These are phyloP conservation scores for Blastobasis adustella DNA, from an alignment of 2,888 invertebrate genomes.

Conservation along the genomic window DNA sequence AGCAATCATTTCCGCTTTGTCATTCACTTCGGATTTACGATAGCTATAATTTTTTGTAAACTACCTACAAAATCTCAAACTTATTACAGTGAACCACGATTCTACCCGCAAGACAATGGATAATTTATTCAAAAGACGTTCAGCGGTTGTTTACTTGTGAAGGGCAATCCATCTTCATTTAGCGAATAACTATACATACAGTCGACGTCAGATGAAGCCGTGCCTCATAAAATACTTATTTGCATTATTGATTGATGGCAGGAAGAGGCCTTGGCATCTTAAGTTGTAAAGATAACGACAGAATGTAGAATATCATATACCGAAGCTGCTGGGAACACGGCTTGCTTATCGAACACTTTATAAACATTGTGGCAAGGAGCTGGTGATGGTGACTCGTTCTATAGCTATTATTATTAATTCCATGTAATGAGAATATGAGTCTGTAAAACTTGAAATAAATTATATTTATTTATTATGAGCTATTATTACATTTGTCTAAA, in stretches of 20 bases:
- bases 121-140: constrained; percentile 3
- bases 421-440: no score
- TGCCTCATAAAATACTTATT: constrained; percentile 2
- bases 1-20: no score
- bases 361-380: no score
- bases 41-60: neutral
- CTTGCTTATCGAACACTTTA: no score
- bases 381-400: no score
- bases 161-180: constrained; percentile 11
- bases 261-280: neutral
- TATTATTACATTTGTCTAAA: no score
- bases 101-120: neutral
- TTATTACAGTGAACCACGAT: neutral
- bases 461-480: no score
- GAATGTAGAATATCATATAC: no score
- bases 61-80: neutral
- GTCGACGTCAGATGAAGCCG: neutral
- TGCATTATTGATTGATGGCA: constrained; percentile 11
- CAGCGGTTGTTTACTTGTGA: neutral
- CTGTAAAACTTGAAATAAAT: no score
- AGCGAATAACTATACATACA: neutral
- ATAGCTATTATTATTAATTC: no score
- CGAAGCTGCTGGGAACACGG: no score
- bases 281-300: no score
- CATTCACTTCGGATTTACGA: neutral